Conservation (phyloP, 1,140 invertebrate genomes). For the Nebria ingens region DNA sequence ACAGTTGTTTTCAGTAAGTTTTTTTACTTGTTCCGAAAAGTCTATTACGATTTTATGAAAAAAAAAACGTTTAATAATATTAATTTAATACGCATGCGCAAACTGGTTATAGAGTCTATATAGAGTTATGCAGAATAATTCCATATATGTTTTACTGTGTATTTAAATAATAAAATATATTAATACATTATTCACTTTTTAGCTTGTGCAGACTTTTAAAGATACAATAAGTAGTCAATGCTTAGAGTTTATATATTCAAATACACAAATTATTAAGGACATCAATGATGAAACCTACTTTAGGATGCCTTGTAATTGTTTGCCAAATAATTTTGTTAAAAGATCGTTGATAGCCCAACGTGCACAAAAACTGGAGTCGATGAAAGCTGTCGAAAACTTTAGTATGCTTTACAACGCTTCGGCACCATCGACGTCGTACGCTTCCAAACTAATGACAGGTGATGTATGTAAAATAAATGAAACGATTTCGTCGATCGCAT, state of each 20-base stretch:
- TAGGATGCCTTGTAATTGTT: no score
- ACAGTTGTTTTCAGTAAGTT: neutral
- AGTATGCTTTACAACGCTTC: neutral
- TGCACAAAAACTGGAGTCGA: no score
- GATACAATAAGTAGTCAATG: neutral
- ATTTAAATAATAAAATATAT: neutral
- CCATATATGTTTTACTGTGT: neutral
- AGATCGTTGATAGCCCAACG: no score
- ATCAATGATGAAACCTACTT: neutral
- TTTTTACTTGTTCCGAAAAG: neutral
- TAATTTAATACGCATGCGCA: neutral
- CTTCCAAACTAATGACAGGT: neutral
- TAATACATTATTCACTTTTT: neutral
- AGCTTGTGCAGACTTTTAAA: neutral
- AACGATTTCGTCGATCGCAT: neutral
- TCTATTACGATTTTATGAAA: neutral
- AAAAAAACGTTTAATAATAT: neutral
- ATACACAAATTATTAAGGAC: neutral
- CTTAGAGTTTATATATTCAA: neutral
- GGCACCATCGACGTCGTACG: neutral
- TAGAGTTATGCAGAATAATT: no score
- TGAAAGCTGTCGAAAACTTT: neutral
- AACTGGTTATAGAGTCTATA: neutral
- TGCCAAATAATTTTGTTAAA: no score
- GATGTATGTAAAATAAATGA: neutral